These are phyloP conservation scores for Cyprinus carpio DNA, from an alignment of 2,113 vertebrate genomes.

Conservation along the genomic window DNA sequence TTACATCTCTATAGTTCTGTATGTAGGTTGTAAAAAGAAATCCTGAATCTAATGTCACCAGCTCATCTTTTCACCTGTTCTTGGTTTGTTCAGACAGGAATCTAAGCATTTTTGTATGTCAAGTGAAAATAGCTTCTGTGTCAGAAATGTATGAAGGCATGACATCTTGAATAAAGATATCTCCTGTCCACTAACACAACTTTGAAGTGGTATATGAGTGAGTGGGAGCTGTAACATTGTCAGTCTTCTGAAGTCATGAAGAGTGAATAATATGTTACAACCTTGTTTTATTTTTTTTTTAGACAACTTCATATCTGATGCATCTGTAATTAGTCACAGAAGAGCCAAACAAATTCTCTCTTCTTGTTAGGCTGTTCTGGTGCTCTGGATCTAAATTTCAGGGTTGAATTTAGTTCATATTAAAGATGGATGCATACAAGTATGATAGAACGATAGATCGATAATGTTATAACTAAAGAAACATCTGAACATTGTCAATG, in stretches of 20 bases:
- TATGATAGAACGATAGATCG: too few relatives aligned
- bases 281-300: background rate
- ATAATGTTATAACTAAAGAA: too few relatives aligned
- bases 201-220: background rate
- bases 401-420: too few relatives aligned
- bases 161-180: background rate
- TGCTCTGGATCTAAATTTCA: too few relatives aligned
- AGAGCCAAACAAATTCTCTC: too few relatives aligned
- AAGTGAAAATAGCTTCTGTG: background rate
- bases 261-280: too few relatives aligned
- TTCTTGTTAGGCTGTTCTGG: too few relatives aligned
- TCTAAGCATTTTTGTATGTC: background rate
- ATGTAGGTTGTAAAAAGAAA: constrained; percentile 4
- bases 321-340: background rate
- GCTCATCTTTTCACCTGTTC: background rate
- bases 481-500: too few relatives aligned
- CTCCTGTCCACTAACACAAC: background rate
- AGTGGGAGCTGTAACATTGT: background rate
- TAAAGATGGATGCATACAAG: too few relatives aligned
- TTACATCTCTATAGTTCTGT: background rate
- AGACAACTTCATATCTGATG: background rate
- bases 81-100: background rate
- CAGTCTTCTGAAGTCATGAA: background rate
- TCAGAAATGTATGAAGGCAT: background rate
- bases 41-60: background rate